Base-by-base conservation (phyloP, 2,888 invertebrate species). In the Drosophila mimica region DNA sequence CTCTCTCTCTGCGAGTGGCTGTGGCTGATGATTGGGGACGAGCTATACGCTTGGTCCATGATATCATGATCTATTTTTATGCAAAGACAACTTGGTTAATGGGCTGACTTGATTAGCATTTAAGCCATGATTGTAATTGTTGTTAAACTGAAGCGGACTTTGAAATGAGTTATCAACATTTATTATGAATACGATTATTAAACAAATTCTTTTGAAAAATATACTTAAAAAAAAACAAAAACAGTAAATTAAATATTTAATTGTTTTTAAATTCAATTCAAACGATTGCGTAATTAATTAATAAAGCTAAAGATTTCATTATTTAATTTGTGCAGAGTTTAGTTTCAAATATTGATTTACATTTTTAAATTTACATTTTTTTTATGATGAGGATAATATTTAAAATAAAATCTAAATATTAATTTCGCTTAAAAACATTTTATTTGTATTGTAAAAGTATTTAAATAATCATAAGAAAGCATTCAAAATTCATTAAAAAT, bases 61-160 rank as follows among this genome's bases (percentile, higher is more conserved):
- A 85, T 84, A 85, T 85, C 84, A 85, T 75, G 75, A 76, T 89
- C 89, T 87, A 85, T 85, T 76, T 85, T 60, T 81, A 70, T 74
- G 73, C 59, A 51, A 64, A 43, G 28, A 15, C 58, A 38, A 64
- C 56, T 59, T 75, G 58, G 51, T 58, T 46, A 60, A 56, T 75
- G 75, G 69, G 68, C 72, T 60, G 67, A 61, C 59, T 72, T 67
- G 76, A 85, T 88, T 78, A 70, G 60, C 73, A 70, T 77, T 72
- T 72, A 28, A 56, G 57, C 52, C 48, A 59, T 51, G 61, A 73
- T 62, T 75, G 81, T 73, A 79, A 79, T 76, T 80, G 63, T 49
- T 46, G 28, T 61, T 51, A 15, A 38, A 34, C 49, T 20, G 8
- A 58, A 63, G 38, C 62, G 54, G 28, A 43, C 28, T 15, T 51